Base-by-base conservation (phyloP, 1,140 invertebrate species). In the Drosophila tsacasi region DNA sequence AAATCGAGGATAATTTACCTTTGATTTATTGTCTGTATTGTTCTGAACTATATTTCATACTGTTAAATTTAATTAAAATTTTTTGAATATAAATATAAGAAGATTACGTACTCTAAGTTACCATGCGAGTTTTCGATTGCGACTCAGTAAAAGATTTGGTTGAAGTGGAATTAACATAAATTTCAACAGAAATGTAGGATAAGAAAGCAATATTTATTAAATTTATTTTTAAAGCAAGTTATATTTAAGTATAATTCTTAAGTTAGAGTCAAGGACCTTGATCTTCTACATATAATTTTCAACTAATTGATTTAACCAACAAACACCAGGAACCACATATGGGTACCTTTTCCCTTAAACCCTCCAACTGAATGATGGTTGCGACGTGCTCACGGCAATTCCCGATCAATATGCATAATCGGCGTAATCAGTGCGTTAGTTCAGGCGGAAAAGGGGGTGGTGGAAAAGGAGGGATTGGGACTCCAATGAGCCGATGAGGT, bases 331-430 rank as follows among this genome's bases (percentile, higher is more conserved):
- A 25, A 25, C 23, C 25, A 6, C 3, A 25, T 13, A 13, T n/a
- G n/a, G n/a, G n/a, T 19, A 32, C 10, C 50, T 52, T 39, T 15
- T 57, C 21, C 35, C 35, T 57, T 9, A 57, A 39, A 25, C 35
- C 54, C 54, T 57, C 27, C 57, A 50, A 63, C 64, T 81, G 76
- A 90, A 69, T 82, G 79, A 85, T 90, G 86, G 67, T 30, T 39
- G 75, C 27, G 63, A 90, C 85, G 85, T 90, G 85, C 74, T 59
- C 54, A 49, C 73, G 67, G 55, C 85, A 49, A 61, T 67, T 64
- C 44, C 59, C 81, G 76, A 91, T 90, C 85, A 90, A 90, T 90
- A 85, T 91, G 86, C 79, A 78, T 85, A 90, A 90, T 82, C 81
- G 65, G 61, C 60, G 79, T 85, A 91, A 90, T 90, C 86, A 85